Evolutionary conservation across 2,113 vertebrate genomes (phyloP), one percentile per base, ranked within the genome.

Genomic region (Marcusenius ussheri): DNA sequence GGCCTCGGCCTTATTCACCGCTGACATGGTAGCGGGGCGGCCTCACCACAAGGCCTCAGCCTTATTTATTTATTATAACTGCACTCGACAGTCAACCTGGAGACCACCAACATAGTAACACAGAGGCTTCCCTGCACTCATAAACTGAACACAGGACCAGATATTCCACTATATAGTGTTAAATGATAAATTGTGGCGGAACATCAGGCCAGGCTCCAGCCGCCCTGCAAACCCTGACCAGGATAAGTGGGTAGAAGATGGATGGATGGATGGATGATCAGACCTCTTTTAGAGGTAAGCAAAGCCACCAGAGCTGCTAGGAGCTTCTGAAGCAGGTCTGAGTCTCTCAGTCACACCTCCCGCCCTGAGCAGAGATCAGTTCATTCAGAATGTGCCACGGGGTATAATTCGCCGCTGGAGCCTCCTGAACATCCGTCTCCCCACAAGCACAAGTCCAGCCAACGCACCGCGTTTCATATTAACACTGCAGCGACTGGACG

Each of bases 291-390:
- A 13, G 24, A 1, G 49, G 1, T 31, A 35, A 21, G 10, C 47
- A 90, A 90, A 42, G 74, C n/a, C 58, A 58, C 80, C 85, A 89
- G 66, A 56, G 58, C 51, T 87, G 90, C 66, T 83, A 24, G 88
- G 66, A 15, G 83, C 58, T 66, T 66, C 39, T 83, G 66, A 3
- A 89, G 91, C 89, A 83, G 80, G 80, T 56, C 88, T 45, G 89
- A 88, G 58, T n/a, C 89, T 31, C 90, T 70, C 8, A 66, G n/a
- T 13, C 9, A 42, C 74, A 19, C 66, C 35, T 4, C 31, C 70
- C 85, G 47, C 84, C 84, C 66, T 51, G 7, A 42, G 91, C 13
- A 88, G 35, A 56, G 47, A 42, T 39, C 13, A 66, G 66, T 84
- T 70, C 87, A 56, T 88, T 90, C 21, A 27, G 62, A 88, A 89